phyloP scores from a whole-genome alignment of 2,113 vertebrate species.

The Mesitornis unicolor region DNA sequence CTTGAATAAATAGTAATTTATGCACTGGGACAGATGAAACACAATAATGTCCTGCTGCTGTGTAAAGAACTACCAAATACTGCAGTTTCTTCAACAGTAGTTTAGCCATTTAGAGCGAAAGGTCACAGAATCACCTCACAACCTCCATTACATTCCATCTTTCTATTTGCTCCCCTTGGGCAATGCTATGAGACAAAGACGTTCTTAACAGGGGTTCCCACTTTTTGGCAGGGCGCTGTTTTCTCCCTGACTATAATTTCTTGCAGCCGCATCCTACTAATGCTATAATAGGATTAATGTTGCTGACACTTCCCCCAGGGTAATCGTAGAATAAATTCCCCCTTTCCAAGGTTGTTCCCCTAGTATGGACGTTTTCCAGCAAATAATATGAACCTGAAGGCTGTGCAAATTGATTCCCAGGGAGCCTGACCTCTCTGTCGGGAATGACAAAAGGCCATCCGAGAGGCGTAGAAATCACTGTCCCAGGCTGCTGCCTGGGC shows the following conservation, averaged over 20 bases:
- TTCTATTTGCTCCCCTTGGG: too few species aligned
- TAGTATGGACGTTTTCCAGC: neutral
- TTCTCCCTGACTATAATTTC: neutral
- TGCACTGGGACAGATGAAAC: neutral
- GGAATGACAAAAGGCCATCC: neutral
- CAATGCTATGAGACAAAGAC: too few species aligned
- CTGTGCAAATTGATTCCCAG: slow-evolving; percentile 26
- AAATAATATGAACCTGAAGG: slow-evolving; percentile 16
- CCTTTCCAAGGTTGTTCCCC: neutral
- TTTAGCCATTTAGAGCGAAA: neutral
- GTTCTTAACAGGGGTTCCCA: too few species aligned
- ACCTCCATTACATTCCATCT: too few species aligned
- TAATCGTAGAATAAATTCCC: neutral
- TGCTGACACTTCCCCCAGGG: neutral
- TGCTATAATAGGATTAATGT: slow-evolving; percentile 14
- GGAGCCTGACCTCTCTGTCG: neutral
- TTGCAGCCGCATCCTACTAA: neutral
- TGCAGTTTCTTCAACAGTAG: neutral
- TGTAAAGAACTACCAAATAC: neutral
- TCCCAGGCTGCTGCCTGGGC: neutral
- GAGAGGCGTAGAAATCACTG: neutral
- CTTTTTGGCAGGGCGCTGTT: neutral
- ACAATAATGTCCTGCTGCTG: neutral
- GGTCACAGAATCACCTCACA: too few species aligned
- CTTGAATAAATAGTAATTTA: neutral